Conservation (phyloP, 2,113 vertebrate species). For the Gymnocephalus cernua region DNA sequence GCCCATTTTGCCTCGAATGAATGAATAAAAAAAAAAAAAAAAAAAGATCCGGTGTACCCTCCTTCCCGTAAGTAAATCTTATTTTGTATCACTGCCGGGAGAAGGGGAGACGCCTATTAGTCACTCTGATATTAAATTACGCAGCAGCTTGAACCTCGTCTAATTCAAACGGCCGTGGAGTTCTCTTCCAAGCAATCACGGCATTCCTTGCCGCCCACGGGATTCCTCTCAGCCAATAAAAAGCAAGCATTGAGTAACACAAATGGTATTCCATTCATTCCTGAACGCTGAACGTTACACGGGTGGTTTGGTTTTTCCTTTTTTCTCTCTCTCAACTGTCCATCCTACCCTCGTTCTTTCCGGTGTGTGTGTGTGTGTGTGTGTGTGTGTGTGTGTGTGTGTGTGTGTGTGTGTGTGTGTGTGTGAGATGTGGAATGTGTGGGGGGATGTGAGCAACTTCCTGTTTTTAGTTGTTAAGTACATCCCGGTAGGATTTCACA, state of each 20-base stretch:
- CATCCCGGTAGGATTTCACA: constrained; percentile 14
- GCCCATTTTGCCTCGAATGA: not conserved
- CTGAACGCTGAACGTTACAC: constrained; percentile 47
- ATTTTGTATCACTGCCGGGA: constrained; percentile 6
- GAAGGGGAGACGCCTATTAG: constrained; percentile 47
- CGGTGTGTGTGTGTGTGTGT: constrained; percentile 12
- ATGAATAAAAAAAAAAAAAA: not conserved
- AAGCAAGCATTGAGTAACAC: constrained; percentile 16
- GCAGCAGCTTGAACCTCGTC: constrained; percentile 49
- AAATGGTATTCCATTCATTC: constrained; percentile 69
- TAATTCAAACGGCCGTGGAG: constrained; percentile 38
- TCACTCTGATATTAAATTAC: constrained; percentile 56
- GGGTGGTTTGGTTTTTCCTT: constrained; percentile 43
- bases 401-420: constrained; percentile 25
- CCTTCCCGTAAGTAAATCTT: constrained; percentile 53
- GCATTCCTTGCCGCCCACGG: constrained; percentile 27
- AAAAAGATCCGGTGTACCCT: constrained; percentile 12
- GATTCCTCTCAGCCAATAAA: constrained; percentile 49
- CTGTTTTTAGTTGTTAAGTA: constrained; percentile 60
- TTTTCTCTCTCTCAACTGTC: constrained; percentile 34
- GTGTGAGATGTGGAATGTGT: constrained; percentile 49
- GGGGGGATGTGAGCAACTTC: constrained; percentile 72
- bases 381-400: not conserved
- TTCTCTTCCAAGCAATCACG: constrained; percentile 52
- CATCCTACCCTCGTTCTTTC: constrained; percentile 17